Percentiles rank a stretch among this genome's conserved stretches.
These are phyloP conservation scores for Chelonoidis abingdonii DNA, from an alignment of 2,113 vertebrate genomes.

Conservation along the genomic window DNA sequence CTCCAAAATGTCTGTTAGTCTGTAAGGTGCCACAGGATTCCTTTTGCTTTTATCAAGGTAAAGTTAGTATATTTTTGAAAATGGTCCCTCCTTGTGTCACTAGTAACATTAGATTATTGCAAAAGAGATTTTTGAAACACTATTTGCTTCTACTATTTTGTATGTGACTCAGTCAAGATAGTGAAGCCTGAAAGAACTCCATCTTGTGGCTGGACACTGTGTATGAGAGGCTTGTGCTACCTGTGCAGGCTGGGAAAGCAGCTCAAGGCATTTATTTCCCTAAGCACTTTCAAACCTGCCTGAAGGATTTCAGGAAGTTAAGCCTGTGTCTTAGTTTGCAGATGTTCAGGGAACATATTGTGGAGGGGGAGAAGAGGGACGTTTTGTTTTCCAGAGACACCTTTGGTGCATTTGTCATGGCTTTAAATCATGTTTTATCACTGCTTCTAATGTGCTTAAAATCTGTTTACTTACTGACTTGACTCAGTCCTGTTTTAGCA, in stretches of 20 bases:
- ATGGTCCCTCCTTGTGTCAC: neutral
- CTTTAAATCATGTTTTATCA: neutral
- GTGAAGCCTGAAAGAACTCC: neutral
- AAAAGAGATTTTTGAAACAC: neutral
- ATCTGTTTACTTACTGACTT: neutral
- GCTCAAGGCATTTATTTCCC: neutral
- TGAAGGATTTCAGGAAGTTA: neutral
- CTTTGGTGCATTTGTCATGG: neutral
- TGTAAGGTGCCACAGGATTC: too few relatives aligned
- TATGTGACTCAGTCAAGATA: neutral
- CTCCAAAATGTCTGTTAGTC: too few relatives aligned
- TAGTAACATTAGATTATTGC: neutral
- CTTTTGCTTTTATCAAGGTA: neutral
- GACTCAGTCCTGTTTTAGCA: neutral
- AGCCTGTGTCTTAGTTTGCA: neutral
- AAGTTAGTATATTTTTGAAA: neutral
- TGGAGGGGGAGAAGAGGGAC: neutral
- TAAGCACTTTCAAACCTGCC: neutral
- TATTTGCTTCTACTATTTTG: fast-evolving
- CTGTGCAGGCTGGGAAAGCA: neutral
- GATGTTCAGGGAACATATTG: neutral
- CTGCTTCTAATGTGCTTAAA: neutral
- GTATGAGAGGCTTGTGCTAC: fast-evolving
- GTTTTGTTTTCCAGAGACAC: neutral
- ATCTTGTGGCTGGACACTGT: neutral